Percentiles rank a stretch among this genome's conserved stretches.
Conservation (phyloP, 2,797 vertebrate species). For the Psittacula derbiana region DNA sequence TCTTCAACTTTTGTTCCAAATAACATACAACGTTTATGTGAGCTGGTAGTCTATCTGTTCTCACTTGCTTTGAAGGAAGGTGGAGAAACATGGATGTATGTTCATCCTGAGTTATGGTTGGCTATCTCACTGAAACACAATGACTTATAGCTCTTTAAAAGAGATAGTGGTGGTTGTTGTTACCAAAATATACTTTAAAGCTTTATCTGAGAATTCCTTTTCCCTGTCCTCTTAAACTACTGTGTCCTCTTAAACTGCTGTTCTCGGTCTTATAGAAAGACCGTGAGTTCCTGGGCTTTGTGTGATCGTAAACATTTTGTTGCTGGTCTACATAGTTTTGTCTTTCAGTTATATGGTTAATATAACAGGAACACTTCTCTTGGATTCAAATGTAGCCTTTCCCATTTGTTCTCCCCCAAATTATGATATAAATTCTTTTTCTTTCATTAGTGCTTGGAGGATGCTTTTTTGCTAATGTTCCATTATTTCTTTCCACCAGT, state of each 20-base stretch:
- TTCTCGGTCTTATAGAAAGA: not conserved
- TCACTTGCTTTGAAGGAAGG: not conserved
- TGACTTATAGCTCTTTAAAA: not conserved
- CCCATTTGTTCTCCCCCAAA: not conserved
- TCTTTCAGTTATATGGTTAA: not conserved
- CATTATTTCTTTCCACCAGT: conserved; percentile 70
- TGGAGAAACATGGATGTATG: not conserved
- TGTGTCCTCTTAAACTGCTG: not conserved
- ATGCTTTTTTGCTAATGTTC: not conserved
- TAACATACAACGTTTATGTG: not conserved
- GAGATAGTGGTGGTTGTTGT: not conserved
- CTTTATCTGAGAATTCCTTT: not conserved
- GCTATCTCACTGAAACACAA: not conserved
- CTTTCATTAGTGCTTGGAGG: not conserved
- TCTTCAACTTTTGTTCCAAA: not conserved
- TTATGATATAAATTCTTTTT: not conserved
- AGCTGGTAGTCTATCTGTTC: not conserved
- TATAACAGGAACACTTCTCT: not conserved
- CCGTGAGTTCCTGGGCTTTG: not conserved
- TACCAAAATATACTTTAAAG: not conserved
- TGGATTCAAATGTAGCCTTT: not conserved
- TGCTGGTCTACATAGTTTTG: not conserved
- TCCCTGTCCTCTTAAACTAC: not conserved
- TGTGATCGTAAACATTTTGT: not conserved
- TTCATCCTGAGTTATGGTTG: not conserved